Base-by-base conservation (phyloP, 2,888 invertebrate genomes). In the Pyralis farinalis region DNA sequence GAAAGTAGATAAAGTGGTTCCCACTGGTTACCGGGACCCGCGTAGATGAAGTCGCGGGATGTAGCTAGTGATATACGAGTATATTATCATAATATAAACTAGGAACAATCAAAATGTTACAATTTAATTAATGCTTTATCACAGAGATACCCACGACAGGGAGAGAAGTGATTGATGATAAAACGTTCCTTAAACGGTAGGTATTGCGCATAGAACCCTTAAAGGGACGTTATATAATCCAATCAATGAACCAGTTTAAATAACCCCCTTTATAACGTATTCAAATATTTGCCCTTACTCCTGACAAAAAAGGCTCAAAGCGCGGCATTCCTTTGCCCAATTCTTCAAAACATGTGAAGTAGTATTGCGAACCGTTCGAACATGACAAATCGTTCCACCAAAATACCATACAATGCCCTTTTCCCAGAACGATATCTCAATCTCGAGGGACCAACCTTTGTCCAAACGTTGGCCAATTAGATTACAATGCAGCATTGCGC, bases 391-490 rank as follows among this genome's bases (percentile, higher is more conserved):
- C 45, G 40, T 46, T 46, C 51, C 45, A 41, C 52, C 46, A 49
- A 52, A 42, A 48, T 34, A 63, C 60, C 44, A 48, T 34, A 63
- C 60, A 63, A 59, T 55, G 58, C 53, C 54, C 50, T 52, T 49
- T 49, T 41, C 46, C 39, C 47, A 53, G 56, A 55, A 49, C 53
- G 55, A 62, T 73, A 74, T 75, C 73, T 68, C 60, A 66, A 72
- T 72, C 71, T 69, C 43, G 43, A 61, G 62, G 65, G 65, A 48
- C 63, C 40, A 41, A 38, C 44, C 32, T 50, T 50, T 47, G 53
- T 44, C 49, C 56, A 58, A 62, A 58, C 55, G 58, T 58, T 59
- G 58, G 61, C 60, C 71, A 75, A 75, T 77, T 75, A 75, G 60
- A 49, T 48, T 55, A 72, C 66, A 74, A 72, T 58, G 42, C 50